These are phyloP conservation scores for Crematogaster levior DNA, from an alignment of 2,888 invertebrate species.

Conservation along the genomic window DNA sequence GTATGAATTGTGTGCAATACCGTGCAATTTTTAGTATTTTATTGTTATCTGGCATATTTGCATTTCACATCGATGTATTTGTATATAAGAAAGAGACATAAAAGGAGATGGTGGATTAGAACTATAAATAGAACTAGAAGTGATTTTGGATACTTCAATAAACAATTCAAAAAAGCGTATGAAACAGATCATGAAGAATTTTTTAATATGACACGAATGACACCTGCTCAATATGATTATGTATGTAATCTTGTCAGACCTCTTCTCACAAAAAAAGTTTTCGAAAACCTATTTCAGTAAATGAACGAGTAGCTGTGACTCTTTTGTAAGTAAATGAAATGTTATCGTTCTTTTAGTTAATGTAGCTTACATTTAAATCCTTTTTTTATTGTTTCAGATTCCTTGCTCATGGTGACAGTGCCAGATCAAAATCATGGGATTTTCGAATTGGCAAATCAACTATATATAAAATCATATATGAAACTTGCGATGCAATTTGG, in stretches of 20 bases:
- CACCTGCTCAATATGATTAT: neutral
- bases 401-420: conserved; percentile 3
- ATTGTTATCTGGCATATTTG: too few species aligned
- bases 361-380: neutral
- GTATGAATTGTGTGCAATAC: too few species aligned
- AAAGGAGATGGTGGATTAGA: conserved; percentile 1
- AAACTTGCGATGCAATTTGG: conserved; percentile 21
- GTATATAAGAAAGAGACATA: neutral
- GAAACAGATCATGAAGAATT: conserved; percentile 14
- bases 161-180: conserved; percentile 11
- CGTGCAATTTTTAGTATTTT: too few species aligned
- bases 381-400: neutral
- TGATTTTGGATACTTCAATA: neutral
- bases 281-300: neutral
- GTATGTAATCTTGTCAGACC: neutral
- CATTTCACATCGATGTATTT: neutral
- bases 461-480: conserved; percentile 1
- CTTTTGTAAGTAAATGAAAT: conserved; percentile 4
- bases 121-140: neutral
- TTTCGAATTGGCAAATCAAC: conserved; percentile 8
- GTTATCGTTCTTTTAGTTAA: neutral
- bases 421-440: neutral
- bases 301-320: neutral
- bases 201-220: neutral
- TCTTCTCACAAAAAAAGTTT: conserved; percentile 2